A percentile compares a stretch with the other conserved stretches of the same genome.
Evolutionary conservation across 2,797 vertebrate species (phyloP).

Genomic region (Acrocephalus scirpaceus): DNA sequence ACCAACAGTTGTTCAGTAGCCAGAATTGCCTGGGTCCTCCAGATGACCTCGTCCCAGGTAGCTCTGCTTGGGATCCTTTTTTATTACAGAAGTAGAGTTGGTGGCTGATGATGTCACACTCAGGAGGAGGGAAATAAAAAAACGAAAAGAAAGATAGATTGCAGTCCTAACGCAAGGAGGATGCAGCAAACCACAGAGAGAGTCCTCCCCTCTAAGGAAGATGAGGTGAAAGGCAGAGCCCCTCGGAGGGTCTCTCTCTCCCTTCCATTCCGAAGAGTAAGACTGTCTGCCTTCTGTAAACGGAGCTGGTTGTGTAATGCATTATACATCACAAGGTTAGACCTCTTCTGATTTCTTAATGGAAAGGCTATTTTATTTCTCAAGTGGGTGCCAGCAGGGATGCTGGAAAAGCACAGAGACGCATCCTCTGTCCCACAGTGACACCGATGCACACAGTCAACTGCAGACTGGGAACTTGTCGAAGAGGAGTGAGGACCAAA

Average conservation of each 20-base stretch:
- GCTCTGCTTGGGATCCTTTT: constrained; percentile 70
- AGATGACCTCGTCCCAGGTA: constrained; percentile 74
- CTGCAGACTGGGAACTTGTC: background rate
- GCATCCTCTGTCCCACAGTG: background rate
- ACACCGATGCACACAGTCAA: background rate
- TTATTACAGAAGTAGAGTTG: constrained; percentile 64
- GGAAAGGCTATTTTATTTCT: constrained; percentile 34
- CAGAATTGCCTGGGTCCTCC: constrained; percentile 40
- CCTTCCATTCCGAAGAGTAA: constrained; percentile 57
- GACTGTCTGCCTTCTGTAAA: constrained; percentile 68
- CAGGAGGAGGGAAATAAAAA: constrained; percentile 48
- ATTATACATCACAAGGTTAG: constrained; percentile 12
- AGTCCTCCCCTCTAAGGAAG: constrained; percentile 60
- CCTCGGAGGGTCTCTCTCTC: constrained; percentile 25
- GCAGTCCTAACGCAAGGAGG: constrained; percentile 65
- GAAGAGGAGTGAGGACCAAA: background rate
- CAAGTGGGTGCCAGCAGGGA: background rate
- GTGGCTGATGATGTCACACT: constrained; percentile 70
- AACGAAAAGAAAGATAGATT: constrained; percentile 20
- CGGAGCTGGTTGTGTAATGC: constrained; percentile 55
- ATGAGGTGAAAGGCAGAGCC: constrained; percentile 47
- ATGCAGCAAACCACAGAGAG: constrained; percentile 59
- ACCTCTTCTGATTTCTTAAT: constrained; percentile 41
- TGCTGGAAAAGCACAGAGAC: background rate
- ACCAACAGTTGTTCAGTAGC: constrained; percentile 41